These are phyloP conservation scores for Zaprionus lachaisei DNA, from an alignment of 1,140 invertebrate species.

Conservation along the genomic window DNA sequence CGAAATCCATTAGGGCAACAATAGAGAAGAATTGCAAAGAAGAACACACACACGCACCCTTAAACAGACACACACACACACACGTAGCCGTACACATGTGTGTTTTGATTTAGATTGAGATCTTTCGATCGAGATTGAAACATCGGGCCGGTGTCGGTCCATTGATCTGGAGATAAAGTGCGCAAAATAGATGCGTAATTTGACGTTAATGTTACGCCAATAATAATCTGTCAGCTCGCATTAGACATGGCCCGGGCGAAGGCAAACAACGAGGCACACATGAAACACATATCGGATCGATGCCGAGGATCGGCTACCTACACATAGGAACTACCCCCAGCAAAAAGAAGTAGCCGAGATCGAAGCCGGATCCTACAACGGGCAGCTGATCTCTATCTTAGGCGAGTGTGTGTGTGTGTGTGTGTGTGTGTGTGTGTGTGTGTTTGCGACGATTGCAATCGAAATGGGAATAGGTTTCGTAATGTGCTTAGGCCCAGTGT, in stretches of 20 bases:
- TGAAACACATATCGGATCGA: not conserved
- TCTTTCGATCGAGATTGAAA: slow-evolving; percentile 12
- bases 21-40: slow-evolving; percentile 8
- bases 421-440: slow-evolving; percentile 26
- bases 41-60: slow-evolving; percentile 1
- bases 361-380: not conserved
- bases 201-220: slow-evolving; percentile 84
- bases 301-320: slow-evolving; percentile 27
- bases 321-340: not conserved
- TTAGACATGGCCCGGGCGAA: slow-evolving; percentile 47
- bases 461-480: slow-evolving; percentile 53
- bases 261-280: slow-evolving; percentile 23
- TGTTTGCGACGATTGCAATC: slow-evolving; percentile 60
- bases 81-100: not conserved
- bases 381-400: slow-evolving; percentile 68
- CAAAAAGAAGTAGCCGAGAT: not conserved
- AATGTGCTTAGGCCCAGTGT: slow-evolving; percentile 65
- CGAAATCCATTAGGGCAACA: slow-evolving; percentile 17
- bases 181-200: slow-evolving; percentile 82
- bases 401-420: slow-evolving; percentile 9
- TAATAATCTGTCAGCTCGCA: slow-evolving; percentile 83
- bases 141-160: slow-evolving; percentile 1
- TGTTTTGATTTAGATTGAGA: slow-evolving; percentile 34
- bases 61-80: not conserved
- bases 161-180: slow-evolving; percentile 69